phyloP scores from a whole-genome alignment of 2,888 invertebrate species.

The Nomada ferruginata region DNA sequence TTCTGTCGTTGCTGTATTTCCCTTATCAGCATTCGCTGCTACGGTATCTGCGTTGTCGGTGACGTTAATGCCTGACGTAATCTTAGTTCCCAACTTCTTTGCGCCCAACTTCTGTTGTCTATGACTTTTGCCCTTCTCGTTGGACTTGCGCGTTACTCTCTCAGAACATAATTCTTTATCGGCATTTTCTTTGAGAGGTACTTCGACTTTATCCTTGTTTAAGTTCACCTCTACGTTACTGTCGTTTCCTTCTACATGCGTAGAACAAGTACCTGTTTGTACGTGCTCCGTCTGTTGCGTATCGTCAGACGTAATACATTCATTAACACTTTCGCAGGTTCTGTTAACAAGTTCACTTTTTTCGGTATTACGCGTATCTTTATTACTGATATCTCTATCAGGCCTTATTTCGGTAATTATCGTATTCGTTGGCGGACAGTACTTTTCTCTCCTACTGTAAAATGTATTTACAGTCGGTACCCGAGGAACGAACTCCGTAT shows the following conservation, averaged over 20 bases:
- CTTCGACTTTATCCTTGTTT: neutral
- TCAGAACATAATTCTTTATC: conserved; percentile 18
- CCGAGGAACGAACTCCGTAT: conserved; percentile 75
- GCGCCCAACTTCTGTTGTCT: conserved; percentile 59
- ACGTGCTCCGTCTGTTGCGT: neutral
- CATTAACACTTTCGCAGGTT: neutral
- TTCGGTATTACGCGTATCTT: conserved; percentile 10
- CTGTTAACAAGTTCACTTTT: neutral
- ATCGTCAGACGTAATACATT: neutral
- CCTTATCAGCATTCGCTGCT: neutral
- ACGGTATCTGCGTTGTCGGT: conserved; percentile 5
- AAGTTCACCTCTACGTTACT: neutral
- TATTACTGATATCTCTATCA: conserved; percentile 24
- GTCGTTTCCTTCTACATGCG: neutral
- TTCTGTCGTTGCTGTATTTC: neutral
- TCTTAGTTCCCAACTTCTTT: conserved; percentile 73
- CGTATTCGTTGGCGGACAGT: neutral
- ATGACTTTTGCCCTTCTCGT: conserved; percentile 47
- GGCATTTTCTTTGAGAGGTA: neutral
- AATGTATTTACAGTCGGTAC: conserved; percentile 16
- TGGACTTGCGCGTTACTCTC: neutral
- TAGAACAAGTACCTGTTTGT: neutral
- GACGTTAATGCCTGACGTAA: conserved; percentile 20
- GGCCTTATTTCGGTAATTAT: neutral
- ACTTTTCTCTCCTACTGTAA: conserved; percentile 15